These are phyloP conservation scores for Xylophagus ater DNA, from an alignment of 2,888 invertebrate species.

Conservation along the genomic window DNA sequence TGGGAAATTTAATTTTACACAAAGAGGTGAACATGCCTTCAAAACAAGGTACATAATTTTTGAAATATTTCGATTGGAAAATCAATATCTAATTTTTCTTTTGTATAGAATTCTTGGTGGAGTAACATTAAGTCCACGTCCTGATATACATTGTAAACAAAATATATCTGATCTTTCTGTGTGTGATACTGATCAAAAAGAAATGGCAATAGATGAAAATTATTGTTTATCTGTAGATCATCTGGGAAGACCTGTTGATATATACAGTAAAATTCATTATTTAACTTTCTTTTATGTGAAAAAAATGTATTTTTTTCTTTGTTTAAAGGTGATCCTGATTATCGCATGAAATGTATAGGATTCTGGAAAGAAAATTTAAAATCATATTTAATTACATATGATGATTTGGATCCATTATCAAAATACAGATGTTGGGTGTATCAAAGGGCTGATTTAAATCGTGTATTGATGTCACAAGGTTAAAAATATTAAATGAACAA, in stretches of 20 bases:
- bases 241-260: conserved; percentile 86
- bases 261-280: conserved; percentile 60
- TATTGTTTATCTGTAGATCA: conserved; percentile 96
- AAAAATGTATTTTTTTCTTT: not conserved
- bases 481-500: not conserved
- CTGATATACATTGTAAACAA: conserved; percentile 82
- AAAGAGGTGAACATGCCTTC: conserved; percentile 80
- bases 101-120: conserved; percentile 73
- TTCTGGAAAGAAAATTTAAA: conserved; percentile 97
- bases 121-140: conserved; percentile 86
- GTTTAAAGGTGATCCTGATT: conserved; percentile 65
- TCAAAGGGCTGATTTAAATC: conserved; percentile 85
- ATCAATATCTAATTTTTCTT: conserved; percentile 13
- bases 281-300: not conserved
- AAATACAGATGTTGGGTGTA: conserved; percentile 98
- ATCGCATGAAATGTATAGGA: conserved; percentile 92
- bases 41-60: conserved; percentile 51
- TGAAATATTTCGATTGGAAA: conserved; percentile 9
- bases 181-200: conserved; percentile 90
- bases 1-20: conserved; percentile 90
- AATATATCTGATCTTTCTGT: conserved; percentile 94
- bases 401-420: conserved; percentile 90
- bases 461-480: conserved; percentile 64
- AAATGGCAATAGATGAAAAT: conserved; percentile 87
- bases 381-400: conserved; percentile 91